Evolutionary conservation across 1,140 invertebrate species (phyloP), one percentile per base, ranked within the genome.

Genomic region (Polyergus mexicanus): DNA sequence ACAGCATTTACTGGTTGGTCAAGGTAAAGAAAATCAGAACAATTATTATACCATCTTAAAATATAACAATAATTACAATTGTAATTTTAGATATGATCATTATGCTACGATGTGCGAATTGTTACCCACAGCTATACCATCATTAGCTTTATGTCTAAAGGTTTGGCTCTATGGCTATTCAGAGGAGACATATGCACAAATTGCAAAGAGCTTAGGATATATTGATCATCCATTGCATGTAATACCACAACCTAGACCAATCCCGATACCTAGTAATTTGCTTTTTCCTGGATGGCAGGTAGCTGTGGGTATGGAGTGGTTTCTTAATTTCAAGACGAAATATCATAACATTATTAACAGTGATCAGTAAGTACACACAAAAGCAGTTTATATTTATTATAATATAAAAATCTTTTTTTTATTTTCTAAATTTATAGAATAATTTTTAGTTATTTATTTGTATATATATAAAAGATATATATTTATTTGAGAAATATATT

Each of bases 91-190:
- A 88, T 99, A 98, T 92, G 98, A 99, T 94, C 99, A 99, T 93
- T 98, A 98, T 95, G 98, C 98, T 4, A 97, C 98, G 0, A 95
- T 99, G 19, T 99, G 98, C 94, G 99, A 99, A 95, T 94, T 99
- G 7, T 94, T 99, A n/a, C 98, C 98, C 1, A 96, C 96, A 0
- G 96, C 97, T 3, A 94, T 99, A 76, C 99, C 99, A 8, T 97
- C 97, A 72, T 92, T 98, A 47, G 96, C 95, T 4, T 91, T 96
- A 10, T 97, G 97, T 91, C 89, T 97, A 22, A 96, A 95, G 84
- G 94, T 96, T 0, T 96, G 96, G 95, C 91, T 95, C 0, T 93
- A 94, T 66, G 95, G 95, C 44, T 96, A 95, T 87, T 94, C 92
- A 13, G 94, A 94, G 65, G 93, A 96, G 77, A 92, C 94, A 6